Evolutionary conservation across 2,113 vertebrate genomes (phyloP).

Genomic region (Cyrtonyx montezumae): DNA sequence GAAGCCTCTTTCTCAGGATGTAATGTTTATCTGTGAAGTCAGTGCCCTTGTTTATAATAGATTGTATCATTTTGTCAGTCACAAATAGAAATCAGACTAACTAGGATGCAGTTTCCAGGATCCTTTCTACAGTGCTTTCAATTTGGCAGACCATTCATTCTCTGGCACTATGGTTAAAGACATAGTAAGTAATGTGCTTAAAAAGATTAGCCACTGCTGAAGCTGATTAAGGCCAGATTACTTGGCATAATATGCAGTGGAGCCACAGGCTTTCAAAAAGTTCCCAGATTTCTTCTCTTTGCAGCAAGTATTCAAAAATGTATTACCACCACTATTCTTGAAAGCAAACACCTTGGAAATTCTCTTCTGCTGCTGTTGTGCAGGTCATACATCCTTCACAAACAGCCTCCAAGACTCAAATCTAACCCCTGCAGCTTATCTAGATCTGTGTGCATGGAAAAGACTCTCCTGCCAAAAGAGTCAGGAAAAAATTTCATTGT

Average conservation of each 20-base stretch:
- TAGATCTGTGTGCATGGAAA: background rate
- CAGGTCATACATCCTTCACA: fast-evolving
- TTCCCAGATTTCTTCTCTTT: background rate
- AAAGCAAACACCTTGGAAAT: background rate
- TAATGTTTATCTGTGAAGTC: background rate
- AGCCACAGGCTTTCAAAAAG: background rate
- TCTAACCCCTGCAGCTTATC: background rate
- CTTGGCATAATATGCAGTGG: background rate
- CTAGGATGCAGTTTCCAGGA: background rate
- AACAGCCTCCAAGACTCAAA: background rate
- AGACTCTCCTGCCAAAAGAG: background rate
- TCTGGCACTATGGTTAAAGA: background rate
- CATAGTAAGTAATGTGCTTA: background rate
- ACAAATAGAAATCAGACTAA: background rate
- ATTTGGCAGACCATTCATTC: background rate
- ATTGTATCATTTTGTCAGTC: background rate
- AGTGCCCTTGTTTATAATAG: background rate
- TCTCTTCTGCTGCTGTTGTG: fast-evolving
- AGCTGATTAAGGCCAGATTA: background rate
- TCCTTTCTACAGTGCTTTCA: background rate
- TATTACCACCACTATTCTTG: background rate
- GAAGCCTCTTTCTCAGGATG: background rate
- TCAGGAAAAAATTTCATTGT: background rate
- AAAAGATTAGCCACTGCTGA: background rate
- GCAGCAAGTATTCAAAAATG: background rate